A percentile compares a stretch with the other conserved stretches of the same genome.
These are phyloP conservation scores for Ptyas mucosa DNA, from an alignment of 2,113 vertebrate genomes.

Conservation along the genomic window DNA sequence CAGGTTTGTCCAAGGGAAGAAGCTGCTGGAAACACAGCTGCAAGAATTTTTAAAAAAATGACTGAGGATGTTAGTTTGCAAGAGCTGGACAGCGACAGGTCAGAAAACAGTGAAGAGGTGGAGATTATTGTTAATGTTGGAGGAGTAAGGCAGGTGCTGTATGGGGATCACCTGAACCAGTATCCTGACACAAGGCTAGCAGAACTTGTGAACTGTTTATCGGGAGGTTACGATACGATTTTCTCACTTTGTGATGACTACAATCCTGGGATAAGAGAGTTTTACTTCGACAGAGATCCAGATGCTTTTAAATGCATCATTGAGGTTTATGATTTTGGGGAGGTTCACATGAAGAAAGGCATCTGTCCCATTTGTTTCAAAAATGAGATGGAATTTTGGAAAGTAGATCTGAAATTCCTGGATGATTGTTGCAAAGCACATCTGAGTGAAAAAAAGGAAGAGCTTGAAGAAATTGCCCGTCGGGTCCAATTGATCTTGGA, in stretches of 20 bases:
- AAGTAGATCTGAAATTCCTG: slow-evolving; percentile 86
- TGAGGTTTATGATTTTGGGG: slow-evolving; percentile 90
- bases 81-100: slow-evolving; percentile 68
- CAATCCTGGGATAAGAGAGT: slow-evolving; percentile 87
- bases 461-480: slow-evolving; percentile 88
- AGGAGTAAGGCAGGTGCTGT: slow-evolving; percentile 85
- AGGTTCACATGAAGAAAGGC: slow-evolving; percentile 94
- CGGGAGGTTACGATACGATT: slow-evolving; percentile 79
- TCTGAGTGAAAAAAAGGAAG: slow-evolving; percentile 89
- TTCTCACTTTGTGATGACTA: slow-evolving; percentile 94
- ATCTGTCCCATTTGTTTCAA: slow-evolving; percentile 97
- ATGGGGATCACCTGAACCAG: slow-evolving; percentile 81
- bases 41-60: slow-evolving; percentile 60
- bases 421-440: slow-evolving; percentile 94
- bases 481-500: slow-evolving; percentile 91
- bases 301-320: slow-evolving; percentile 94
- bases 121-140: slow-evolving; percentile 93
- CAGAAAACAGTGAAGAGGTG: slow-evolving; percentile 74
- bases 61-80: slow-evolving; percentile 73
- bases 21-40: slow-evolving; percentile 1
- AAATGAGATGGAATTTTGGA: slow-evolving; percentile 98
- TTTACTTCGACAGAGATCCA: slow-evolving; percentile 96
- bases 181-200: slow-evolving; percentile 92
- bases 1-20: slow-evolving; percentile 20
- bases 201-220: slow-evolving; percentile 82